phyloP scores from a whole-genome alignment of 2,888 invertebrate genomes.

The Lottia scabra region DNA sequence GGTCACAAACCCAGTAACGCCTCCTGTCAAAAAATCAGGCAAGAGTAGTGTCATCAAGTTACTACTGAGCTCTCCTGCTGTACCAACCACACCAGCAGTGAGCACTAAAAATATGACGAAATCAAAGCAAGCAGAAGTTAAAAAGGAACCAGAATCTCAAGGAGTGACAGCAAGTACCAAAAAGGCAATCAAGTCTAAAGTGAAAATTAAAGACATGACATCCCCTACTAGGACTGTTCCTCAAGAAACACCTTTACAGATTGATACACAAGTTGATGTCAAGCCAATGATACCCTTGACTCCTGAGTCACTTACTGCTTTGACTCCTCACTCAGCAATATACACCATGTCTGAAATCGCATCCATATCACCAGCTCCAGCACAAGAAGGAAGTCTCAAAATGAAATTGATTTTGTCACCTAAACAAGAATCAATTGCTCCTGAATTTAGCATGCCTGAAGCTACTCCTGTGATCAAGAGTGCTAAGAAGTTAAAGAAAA shows the following conservation, averaged over 20 bases:
- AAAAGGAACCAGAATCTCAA: conserved; percentile 9
- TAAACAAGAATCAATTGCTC: conserved; percentile 15
- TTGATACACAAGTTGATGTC: neutral
- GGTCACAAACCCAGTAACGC: neutral
- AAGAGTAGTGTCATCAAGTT: conserved; percentile 59
- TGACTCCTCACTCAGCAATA: neutral
- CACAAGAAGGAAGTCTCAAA: conserved; percentile 28
- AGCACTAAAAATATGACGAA: conserved; percentile 40
- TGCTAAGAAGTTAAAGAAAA: conserved; percentile 80
- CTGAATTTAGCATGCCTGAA: neutral
- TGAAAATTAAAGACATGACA: conserved; percentile 24
- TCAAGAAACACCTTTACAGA: neutral
- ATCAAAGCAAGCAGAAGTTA: conserved; percentile 6
- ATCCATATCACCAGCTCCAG: neutral
- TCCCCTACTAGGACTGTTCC: neutral
- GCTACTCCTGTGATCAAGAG: conserved; percentile 20
- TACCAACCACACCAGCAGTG: conserved; percentile 42
- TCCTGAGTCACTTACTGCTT: neutral
- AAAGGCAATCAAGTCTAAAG: conserved; percentile 23
- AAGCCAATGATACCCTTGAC: neutral
- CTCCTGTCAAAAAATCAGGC: conserved; percentile 4
- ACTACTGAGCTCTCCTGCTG: conserved; percentile 54
- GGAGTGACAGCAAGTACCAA: neutral
- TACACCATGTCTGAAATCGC: neutral
- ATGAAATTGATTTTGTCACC: conserved; percentile 38